These are phyloP conservation scores for Palythoa heliodiscus DNA, from an alignment of 92 coral and sea anemone species.

Conservation along the genomic window DNA sequence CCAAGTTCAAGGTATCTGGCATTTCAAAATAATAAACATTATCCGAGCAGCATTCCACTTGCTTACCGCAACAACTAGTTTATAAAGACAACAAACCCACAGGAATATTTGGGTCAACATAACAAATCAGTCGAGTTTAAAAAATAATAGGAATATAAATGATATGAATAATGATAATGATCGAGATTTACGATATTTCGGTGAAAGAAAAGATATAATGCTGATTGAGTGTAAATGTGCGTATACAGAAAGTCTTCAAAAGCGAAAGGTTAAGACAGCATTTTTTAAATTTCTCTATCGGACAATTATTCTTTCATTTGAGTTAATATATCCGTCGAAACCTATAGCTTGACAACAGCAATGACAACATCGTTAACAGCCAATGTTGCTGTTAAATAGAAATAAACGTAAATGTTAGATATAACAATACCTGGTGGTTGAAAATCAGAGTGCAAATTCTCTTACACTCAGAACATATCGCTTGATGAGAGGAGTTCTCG, in stretches of 20 bases:
- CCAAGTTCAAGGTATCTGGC: too few species aligned
- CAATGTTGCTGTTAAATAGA: neutral
- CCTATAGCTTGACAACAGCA: neutral
- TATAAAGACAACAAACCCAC: too few species aligned
- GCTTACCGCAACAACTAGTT: too few species aligned
- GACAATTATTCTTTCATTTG: slow-evolving; percentile 32
- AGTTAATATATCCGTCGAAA: neutral
- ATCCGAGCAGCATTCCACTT: too few species aligned
- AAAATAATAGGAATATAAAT: too few species aligned
- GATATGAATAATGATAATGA: too few species aligned
- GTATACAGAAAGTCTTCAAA: neutral
- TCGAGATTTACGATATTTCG: neutral
- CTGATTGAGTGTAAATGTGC: neutral
- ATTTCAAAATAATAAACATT: too few species aligned
- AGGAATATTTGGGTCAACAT: too few species aligned
- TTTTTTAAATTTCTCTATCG: neutral
- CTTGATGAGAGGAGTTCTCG: neutral
- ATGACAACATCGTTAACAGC: too few species aligned
- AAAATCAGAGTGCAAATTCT: slow-evolving; percentile 32
- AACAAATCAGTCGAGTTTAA: too few species aligned
- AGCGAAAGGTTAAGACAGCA: neutral
- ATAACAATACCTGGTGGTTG: slow-evolving; percentile 36
- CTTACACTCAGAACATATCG: slow-evolving; percentile 40
- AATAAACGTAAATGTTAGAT: neutral
- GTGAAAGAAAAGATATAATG: too few species aligned